Conservation (phyloP, 2,888 invertebrate genomes). For the Rhopalosiphum nymphaeae region DNA sequence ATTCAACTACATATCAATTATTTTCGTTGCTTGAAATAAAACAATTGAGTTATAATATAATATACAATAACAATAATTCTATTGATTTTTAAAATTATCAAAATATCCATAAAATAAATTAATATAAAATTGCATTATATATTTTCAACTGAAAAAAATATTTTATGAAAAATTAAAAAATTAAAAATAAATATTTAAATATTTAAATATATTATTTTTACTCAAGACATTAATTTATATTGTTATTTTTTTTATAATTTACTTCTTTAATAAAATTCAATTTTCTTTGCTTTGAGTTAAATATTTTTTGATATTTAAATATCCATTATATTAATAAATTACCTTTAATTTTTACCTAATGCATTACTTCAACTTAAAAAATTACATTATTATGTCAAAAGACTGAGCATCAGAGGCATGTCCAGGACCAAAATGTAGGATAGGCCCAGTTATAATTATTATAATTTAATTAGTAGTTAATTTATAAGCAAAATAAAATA, state of each 20-base stretch:
- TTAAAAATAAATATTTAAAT: background rate
- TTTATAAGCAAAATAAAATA: no score
- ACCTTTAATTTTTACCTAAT: background rate
- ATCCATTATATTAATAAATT: background rate
- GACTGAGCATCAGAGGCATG: slow-evolving; percentile 47
- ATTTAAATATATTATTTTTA: slow-evolving; percentile 14
- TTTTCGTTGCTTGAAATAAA: background rate
- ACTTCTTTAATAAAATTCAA: no score
- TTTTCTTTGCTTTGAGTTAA: background rate
- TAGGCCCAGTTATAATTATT: no score
- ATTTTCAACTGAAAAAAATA: background rate
- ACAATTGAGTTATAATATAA: background rate
- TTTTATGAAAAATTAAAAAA: background rate
- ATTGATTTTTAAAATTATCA: no score
- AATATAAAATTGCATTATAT: no score
- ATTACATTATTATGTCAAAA: slow-evolving; percentile 26
- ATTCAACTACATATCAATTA: background rate
- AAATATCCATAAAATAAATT: no score
- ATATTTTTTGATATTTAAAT: background rate
- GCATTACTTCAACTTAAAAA: background rate
- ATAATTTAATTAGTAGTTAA: no score
- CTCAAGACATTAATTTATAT: background rate
- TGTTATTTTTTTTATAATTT: slow-evolving; percentile 7
- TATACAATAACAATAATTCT: background rate
- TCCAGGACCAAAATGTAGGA: no score